Base-by-base conservation (phyloP, 2,113 vertebrate species). In the Cyanoliseus patagonus region DNA sequence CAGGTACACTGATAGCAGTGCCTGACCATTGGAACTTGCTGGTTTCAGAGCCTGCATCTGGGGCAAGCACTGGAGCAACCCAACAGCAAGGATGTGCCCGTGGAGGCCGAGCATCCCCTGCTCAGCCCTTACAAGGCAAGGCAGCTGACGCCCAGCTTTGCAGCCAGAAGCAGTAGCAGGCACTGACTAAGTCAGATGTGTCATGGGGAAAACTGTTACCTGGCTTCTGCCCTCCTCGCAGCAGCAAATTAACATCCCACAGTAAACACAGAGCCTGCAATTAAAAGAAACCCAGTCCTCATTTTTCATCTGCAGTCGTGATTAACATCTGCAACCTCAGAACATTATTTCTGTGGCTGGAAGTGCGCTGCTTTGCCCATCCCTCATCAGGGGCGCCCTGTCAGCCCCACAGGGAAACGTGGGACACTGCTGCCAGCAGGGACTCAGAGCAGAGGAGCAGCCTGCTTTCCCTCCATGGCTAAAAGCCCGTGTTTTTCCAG, bases 301-400 rank as follows among this genome's bases (percentile, higher is more conserved):
- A 0, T 52, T 81, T 77, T 33, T 49, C 70, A 15, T 66, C 35
- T 47, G 31, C 35, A 5, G 7, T 12, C 9, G 59, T 7, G 76
- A 94, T 94, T 61, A 77, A 77, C 81, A 82, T 85, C 93, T 85
- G 59, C 77, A 76, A 33, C 52, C 76, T 82, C 52, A 3, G 12
- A 22, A n/a, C 42, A 25, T 49, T 7, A 16, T 6, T 61, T 2
- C 64, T 51, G 76, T 1, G 70, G 66, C 10, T 7, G 67, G 66
- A 47, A 78, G 20, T 0, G 52, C 14, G 2, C 59, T 2, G 8
- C 77, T 37, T 7, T 7, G 22, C 49, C 49, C 15, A 1, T 24
- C 10, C 19, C 35, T 55, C 35, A 2, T 1, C 4, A 1, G 66
- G 52, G 51, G 33, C 46, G 20, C 46, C n/a, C 17, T 10, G 3